phyloP scores from a whole-genome alignment of 2,113 vertebrate species.

The Uria aalge region DNA sequence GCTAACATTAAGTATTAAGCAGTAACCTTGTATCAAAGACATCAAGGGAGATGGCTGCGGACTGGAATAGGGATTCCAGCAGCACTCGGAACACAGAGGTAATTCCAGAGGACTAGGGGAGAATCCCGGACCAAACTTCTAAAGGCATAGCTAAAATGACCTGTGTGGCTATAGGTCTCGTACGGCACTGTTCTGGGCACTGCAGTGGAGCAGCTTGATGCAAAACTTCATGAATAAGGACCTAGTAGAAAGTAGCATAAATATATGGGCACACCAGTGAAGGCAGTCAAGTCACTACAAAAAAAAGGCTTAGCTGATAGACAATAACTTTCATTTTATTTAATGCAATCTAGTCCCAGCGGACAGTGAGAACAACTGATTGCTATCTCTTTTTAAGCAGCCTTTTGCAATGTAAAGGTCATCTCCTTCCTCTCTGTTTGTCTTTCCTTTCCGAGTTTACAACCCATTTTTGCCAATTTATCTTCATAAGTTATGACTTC shows the following conservation, averaged over 20 bases:
- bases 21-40: neutral
- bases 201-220: neutral
- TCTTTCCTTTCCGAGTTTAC: neutral
- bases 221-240: neutral
- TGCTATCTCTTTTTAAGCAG: neutral
- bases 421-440: neutral
- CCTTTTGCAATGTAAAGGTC: neutral
- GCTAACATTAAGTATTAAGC: neutral
- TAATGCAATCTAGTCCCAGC: neutral
- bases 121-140: neutral
- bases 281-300: neutral
- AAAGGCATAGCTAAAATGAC: neutral
- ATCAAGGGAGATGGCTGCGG: neutral
- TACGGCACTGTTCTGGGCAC: neutral
- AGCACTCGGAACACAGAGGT: neutral
- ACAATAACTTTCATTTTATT: neutral
- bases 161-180: fast-evolving
- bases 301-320: neutral
- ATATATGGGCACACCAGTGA: neutral
- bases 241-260: neutral
- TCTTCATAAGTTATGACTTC: neutral
- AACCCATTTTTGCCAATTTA: neutral
- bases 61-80: neutral
- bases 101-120: neutral
- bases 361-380: neutral